These are phyloP conservation scores for Protosalanx chinensis DNA, from an alignment of 2,797 vertebrate genomes.

Conservation along the genomic window DNA sequence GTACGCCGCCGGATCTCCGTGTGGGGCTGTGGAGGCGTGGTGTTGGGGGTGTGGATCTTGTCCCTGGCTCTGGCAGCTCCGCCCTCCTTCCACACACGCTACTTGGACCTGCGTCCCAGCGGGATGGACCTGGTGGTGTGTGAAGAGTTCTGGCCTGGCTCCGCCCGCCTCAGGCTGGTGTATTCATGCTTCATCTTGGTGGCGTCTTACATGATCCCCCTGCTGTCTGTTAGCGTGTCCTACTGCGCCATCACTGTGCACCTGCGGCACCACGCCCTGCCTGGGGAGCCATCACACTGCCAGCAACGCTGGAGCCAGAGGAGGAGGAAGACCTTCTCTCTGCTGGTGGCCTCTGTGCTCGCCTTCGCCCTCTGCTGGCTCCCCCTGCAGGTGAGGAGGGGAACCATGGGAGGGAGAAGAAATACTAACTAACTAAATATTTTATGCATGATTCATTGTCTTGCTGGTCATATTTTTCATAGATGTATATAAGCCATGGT, in stretches of 20 bases:
- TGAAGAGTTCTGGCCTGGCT: slow-evolving; percentile 77
- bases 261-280: slow-evolving; percentile 66
- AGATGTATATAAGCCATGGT: too few species aligned
- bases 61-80: slow-evolving; percentile 74
- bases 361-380: slow-evolving; percentile 78
- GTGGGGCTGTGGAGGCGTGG: slow-evolving; percentile 66
- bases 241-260: slow-evolving; percentile 75
- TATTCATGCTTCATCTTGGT: slow-evolving; percentile 73
- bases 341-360: slow-evolving; percentile 74
- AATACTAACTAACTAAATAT: too few species aligned
- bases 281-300: slow-evolving; percentile 61
- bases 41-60: slow-evolving; percentile 69
- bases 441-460: neutral
- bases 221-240: slow-evolving; percentile 74
- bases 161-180: slow-evolving; percentile 64
- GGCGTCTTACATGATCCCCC: slow-evolving; percentile 75
- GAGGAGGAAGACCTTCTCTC: slow-evolving; percentile 71
- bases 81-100: slow-evolving; percentile 66
- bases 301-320: slow-evolving; percentile 71
- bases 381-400: slow-evolving; percentile 68
- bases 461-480: neutral
- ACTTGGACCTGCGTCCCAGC: slow-evolving; percentile 70
- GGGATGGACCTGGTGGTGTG: slow-evolving; percentile 74
- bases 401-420: neutral
- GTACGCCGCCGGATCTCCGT: slow-evolving; percentile 71